Conservation (phyloP, 2,888 invertebrate genomes). For the Pollenia labialis region DNA sequence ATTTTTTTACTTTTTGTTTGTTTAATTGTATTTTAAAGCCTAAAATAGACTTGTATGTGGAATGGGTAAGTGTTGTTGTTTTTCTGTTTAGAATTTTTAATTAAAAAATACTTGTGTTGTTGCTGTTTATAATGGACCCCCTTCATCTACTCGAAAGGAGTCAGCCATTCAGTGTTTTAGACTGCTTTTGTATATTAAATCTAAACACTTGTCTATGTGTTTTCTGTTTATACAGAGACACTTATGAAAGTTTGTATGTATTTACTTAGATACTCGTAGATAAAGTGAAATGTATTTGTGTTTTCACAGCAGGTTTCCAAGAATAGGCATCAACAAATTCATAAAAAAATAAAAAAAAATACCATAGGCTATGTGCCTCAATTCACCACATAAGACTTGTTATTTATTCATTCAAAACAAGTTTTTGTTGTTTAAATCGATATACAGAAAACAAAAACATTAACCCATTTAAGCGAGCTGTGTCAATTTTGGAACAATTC, state of each 20-base stretch:
- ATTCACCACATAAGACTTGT: constrained; percentile 55
- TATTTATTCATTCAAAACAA: constrained; percentile 67
- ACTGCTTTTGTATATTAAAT: not conserved
- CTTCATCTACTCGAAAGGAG: not conserved
- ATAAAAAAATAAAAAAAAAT: constrained; percentile 7
- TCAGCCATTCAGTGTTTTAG: not conserved
- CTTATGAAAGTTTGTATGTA: not conserved
- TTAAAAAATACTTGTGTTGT: constrained; percentile 12
- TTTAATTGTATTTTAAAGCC: not conserved
- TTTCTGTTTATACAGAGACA: not conserved
- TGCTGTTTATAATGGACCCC: not conserved
- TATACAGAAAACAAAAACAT: not conserved
- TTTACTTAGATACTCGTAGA: constrained; percentile 10
- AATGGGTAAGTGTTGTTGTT: constrained; percentile 7
- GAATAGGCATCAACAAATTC: not conserved
- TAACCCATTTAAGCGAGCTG: not conserved
- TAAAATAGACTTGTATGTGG: not conserved
- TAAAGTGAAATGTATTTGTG: not conserved
- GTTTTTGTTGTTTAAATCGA: constrained; percentile 43
- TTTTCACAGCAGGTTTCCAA: constrained; percentile 55
- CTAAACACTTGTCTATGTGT: not conserved
- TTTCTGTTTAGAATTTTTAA: constrained; percentile 23
- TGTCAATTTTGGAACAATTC: no score
- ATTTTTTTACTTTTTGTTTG: not conserved
- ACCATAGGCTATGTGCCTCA: constrained; percentile 43